Conservation (phyloP, 2,888 invertebrate species). For the Elysia crispata region DNA sequence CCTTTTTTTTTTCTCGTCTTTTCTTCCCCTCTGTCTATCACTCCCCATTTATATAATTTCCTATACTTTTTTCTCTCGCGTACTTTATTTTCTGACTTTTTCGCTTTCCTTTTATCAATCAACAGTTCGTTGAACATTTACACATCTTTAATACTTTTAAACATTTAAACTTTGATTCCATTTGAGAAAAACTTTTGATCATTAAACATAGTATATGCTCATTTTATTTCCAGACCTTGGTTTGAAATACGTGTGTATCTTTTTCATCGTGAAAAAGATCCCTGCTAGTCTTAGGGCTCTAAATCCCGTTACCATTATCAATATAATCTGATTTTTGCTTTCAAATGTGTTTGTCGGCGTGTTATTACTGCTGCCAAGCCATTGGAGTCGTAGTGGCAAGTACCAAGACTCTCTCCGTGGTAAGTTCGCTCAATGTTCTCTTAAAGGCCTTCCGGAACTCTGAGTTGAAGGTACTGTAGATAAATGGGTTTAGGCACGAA, state of each 20-base stretch:
- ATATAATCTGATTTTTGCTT: constrained; percentile 59
- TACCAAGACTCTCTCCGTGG: not conserved
- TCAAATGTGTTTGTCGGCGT: constrained; percentile 40
- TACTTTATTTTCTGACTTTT: too few relatives aligned
- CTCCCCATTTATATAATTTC: too few relatives aligned
- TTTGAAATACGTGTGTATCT: constrained; percentile 46
- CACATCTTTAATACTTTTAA: too few relatives aligned
- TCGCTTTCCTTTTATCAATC: too few relatives aligned
- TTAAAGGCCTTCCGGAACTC: constrained; percentile 98
- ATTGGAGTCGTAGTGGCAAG: not conserved
- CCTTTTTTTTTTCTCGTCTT: too few relatives aligned
- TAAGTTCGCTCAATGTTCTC: constrained; percentile 81
- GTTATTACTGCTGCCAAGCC: not conserved
- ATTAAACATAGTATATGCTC: too few relatives aligned
- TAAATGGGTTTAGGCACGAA: constrained; percentile 96
- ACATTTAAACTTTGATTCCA: too few relatives aligned
- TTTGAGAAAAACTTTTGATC: too few relatives aligned
- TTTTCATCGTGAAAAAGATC: constrained; percentile 52
- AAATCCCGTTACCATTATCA: constrained; percentile 54
- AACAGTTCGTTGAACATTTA: too few relatives aligned
- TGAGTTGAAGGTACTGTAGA: constrained; percentile 98
- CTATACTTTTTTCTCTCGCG: too few relatives aligned
- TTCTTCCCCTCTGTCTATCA: too few relatives aligned
- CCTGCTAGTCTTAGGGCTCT: constrained; percentile 48
- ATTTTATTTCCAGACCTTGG: too few relatives aligned